phyloP scores from a whole-genome alignment of 2,113 vertebrate species.

The Puma concolor region DNA sequence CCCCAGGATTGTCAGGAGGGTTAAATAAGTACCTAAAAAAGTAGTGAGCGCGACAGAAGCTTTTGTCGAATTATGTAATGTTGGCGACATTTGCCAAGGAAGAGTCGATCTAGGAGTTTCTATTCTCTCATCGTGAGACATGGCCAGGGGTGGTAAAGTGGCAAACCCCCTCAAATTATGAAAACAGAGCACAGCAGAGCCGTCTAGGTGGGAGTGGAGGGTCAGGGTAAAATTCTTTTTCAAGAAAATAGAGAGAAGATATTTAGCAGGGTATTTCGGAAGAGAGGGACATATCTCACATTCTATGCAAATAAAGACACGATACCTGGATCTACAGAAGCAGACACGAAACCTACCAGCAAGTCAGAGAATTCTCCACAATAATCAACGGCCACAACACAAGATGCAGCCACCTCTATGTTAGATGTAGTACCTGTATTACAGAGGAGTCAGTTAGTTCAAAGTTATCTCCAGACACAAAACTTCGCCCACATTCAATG shows the following conservation, averaged over 20 bases:
- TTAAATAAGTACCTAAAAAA: neutral
- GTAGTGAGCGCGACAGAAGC: neutral
- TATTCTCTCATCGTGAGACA: neutral
- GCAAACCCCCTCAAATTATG: neutral
- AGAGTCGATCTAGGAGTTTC: neutral
- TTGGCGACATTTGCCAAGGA: neutral
- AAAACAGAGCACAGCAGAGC: neutral
- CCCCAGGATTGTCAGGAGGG: neutral
- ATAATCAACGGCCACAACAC: neutral
- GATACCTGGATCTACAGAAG: neutral
- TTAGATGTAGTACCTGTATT: neutral
- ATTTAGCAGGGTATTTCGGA: neutral
- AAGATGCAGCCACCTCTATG: neutral
- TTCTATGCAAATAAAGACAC: neutral
- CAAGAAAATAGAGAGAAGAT: neutral
- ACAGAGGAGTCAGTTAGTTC: neutral
- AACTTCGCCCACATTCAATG: neutral
- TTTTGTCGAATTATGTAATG: neutral
- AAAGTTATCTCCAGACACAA: slow-evolving; percentile 18
- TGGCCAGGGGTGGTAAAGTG: neutral
- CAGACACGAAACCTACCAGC: neutral
- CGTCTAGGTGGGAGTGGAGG: neutral
- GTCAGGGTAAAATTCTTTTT: neutral
- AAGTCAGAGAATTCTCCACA: neutral
- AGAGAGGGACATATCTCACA: neutral